These are phyloP conservation scores for Perodicticus potto DNA, from an alignment of 2,797 vertebrate species.

Conservation along the genomic window DNA sequence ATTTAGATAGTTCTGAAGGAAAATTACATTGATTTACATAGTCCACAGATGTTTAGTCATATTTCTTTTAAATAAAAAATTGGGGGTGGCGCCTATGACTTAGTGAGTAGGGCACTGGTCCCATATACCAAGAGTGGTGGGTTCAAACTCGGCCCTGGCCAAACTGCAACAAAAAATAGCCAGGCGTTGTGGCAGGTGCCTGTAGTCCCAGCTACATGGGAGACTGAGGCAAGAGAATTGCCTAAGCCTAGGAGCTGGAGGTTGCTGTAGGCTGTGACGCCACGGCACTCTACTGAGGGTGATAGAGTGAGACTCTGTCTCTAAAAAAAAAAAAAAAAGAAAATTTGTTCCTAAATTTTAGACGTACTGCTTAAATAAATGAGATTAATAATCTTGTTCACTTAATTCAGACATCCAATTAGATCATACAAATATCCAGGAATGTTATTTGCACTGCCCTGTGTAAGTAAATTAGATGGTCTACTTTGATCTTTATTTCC, in stretches of 20 bases:
- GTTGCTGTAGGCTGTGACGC: too few species aligned
- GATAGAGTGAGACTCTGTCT: too few species aligned
- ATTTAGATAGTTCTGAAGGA: neutral
- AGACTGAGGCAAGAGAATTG: too few species aligned
- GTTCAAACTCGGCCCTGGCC: too few species aligned
- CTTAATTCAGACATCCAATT: slow-evolving; percentile 22
- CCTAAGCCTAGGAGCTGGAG: too few species aligned
- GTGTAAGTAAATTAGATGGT: neutral
- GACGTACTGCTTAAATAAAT: neutral
- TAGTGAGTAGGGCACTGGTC: too few species aligned
- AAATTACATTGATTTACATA: neutral
- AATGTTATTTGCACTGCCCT: slow-evolving; percentile 2
- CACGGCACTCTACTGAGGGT: too few species aligned
- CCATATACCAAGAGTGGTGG: too few species aligned
- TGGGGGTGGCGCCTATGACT: too few species aligned
- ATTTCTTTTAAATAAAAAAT: neutral
- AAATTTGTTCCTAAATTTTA: neutral
- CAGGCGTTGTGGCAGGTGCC: too few species aligned
- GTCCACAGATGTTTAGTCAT: neutral
- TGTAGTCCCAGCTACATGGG: too few species aligned
- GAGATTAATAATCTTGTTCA: neutral
- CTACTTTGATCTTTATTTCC: slow-evolving; percentile 13
- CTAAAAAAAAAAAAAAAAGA: neutral
- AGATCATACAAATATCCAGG: neutral
- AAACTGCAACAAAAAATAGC: too few species aligned